Evolutionary conservation across 2,888 invertebrate genomes (phyloP), one percentile per base, ranked within the genome.

Genomic region (Ferdinandea cuprea): DNA sequence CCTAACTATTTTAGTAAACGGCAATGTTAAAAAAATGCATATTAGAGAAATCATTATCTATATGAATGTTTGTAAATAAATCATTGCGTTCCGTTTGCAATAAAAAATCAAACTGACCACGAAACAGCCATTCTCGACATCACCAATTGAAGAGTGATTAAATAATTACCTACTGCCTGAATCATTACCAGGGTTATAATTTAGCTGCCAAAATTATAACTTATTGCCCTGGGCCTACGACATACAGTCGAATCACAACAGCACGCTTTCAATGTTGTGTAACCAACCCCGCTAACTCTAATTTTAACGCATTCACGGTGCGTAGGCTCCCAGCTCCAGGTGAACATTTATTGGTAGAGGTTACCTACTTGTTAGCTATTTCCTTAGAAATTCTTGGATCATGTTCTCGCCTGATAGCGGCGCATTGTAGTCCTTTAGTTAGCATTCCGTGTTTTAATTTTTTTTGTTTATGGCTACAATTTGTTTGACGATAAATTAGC

Each of bases 351-450:
- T 69, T 72, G 61, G 66, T 63, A 78, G 72, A 83, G 83, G 78
- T 78, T 68, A 63, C 25, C 25, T 25, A 25, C 56, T 74, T 58
- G 78, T 58, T 63, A 78, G 68, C 68, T 83, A 68, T 83, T 83
- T 63, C 83, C 78, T 73, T 78, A 28, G 78, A 78, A 83, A 77
- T 83, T 63, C 83, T 78, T 58, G 78, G 63, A 83, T 83, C 78
- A 83, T 83, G 78, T 83, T 83, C 68, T 83, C 78, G 83, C 78
- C 83, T 83, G 83, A 83, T 83, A 83, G 77, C 63, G 78, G 44
- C 78, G 78, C 78, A 83, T 83, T 83, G 83, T 83, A 83, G 63
- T 83, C 72, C 78, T 78, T 32, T 61, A 72, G 72, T 77, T 66
- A 72, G 61, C 30, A 54, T 72, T 66, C 30, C 17, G 25, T 32